A percentile compares a stretch with the other conserved stretches of the same genome.
Conservation (phyloP, 2,888 invertebrate genomes). For the Lasius fuliginosus region DNA sequence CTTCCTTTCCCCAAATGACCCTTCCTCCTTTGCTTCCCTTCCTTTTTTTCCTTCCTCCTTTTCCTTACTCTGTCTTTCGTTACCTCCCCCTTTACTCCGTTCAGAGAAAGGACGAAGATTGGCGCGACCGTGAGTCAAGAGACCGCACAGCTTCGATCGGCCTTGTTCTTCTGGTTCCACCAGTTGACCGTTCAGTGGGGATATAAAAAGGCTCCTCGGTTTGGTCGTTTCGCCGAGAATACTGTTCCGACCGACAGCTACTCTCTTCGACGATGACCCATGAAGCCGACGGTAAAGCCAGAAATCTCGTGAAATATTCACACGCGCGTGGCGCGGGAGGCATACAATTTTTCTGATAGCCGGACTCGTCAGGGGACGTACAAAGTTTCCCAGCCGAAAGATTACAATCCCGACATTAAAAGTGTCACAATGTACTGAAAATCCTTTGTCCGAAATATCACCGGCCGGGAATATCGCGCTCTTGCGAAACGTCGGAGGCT, state of each 20-base stretch:
- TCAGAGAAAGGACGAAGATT: slow-evolving; percentile 66
- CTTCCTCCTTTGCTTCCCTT: slow-evolving; percentile 7
- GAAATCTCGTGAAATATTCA: slow-evolving; percentile 48
- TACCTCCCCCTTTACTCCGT: neutral
- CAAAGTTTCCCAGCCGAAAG: slow-evolving; percentile 21
- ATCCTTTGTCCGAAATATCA: slow-evolving; percentile 41
- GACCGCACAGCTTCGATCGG: slow-evolving; percentile 60
- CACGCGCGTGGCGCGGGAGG: slow-evolving; percentile 19
- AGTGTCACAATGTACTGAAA: slow-evolving; percentile 38
- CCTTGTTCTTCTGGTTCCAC: slow-evolving; percentile 45
- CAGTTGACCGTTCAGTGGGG: slow-evolving; percentile 66
- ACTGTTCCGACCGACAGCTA: slow-evolving; percentile 58
- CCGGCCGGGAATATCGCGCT: neutral
- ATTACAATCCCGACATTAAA: slow-evolving; percentile 32
- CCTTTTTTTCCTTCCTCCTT: neutral
- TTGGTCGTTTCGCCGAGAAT: slow-evolving; percentile 72
- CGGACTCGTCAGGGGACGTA: slow-evolving; percentile 12
- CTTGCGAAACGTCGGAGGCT: neutral
- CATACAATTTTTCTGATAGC: slow-evolving; percentile 40
- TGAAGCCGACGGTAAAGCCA: slow-evolving; percentile 67
- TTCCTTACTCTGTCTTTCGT: neutral
- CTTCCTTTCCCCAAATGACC: slow-evolving; percentile 55
- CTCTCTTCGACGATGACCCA: slow-evolving; percentile 70
- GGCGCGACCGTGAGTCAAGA: slow-evolving; percentile 61
- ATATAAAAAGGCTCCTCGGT: slow-evolving; percentile 75